Evolutionary conservation across 1,140 invertebrate species (phyloP), one percentile per base, ranked within the genome.

Genomic region (Zophobas morio): DNA sequence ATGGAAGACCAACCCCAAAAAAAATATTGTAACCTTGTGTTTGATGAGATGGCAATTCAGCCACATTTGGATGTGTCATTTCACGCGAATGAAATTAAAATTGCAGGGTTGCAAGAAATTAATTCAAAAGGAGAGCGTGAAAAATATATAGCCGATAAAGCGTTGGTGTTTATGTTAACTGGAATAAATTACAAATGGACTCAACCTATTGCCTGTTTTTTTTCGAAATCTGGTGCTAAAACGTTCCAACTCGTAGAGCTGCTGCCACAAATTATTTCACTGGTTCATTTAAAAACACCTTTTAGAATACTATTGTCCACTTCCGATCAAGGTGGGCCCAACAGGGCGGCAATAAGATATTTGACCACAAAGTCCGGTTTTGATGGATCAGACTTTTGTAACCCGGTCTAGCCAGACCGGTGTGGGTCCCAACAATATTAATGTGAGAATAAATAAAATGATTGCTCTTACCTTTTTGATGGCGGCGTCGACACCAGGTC

Each of bases 171-270:
- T 53, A 53, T 6, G 49, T n/a, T 53, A 4, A 6, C 5, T 6
- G 49, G 49, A 4, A 2, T 53, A 53, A 53, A 53, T 20, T 53
- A 6, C 2, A 6, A 6, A 6, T 53, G 49, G 20, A 6, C 4
- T 20, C 49, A 53, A 20, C 49, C 49, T 6, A 53, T 53, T 53
- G 49, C 49, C 4, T 53, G 49, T 53, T 53, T 53, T 53, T 53
- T 53, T 20, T 46, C 49, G 3, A 53, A 53, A 20, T 53, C 49
- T 4, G 49, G 49, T 2, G 49, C 20, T 53, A 53, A 53, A 53
- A 6, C 49, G 2, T 20, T 2, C 20, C 4, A 53, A 46, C 6
- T 46, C 2, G 42, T 46, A 6, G 2, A 2, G 6, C 2, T 46
- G 6, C 2, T 46, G 3, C 1, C 2, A 5, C 2, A 6, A 53